Evolutionary conservation across 2,113 vertebrate genomes (phyloP), one percentile per base, ranked within the genome.

Genomic region (Andinoacara biseriatus): DNA sequence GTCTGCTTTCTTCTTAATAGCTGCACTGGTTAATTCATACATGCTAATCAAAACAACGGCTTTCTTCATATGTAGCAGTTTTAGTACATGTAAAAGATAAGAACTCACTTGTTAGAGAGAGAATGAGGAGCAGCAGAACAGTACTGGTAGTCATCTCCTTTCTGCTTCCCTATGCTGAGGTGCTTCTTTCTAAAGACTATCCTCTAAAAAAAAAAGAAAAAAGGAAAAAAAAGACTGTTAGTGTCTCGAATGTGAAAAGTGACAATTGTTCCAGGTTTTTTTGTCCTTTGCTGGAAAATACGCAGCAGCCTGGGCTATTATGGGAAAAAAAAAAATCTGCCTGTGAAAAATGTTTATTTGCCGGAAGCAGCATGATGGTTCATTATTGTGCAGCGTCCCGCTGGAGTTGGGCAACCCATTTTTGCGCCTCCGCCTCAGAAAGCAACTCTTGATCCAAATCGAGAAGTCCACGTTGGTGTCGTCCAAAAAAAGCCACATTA

Each of bases 51-150:
- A 52, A 49, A 5, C 43, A 14, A 17, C 15, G 5, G 3, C 13
- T 49, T 5, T 3, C 43, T 5, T 49, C 43, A 49, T 49, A 52
- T 18, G 1, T 17, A 6, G 52, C 1, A 33, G 3, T 33, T 33
- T 31, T n/a, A 46, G 46, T 46, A 54, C 31, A 31, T 72, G n/a
- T n/a, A 13, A 15, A 18, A 10, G 9, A 29, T 22, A 63, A 26
- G 5, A 74, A 90, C 92, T 93, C 59, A 95, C 94, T 76, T 87
- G 87, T 80, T 40, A 90, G 26, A 76, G 80, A 93, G 57, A 93
- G 58, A 11, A 80, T 61, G 81, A 75, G 75, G 57, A 94, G 54
- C 63, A 93, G 60, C 43, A 93, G 75, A 0, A 75, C 33, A n/a
- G 60, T 75, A 86, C 14, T 76, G 75, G 60, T 20, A 29, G 78